A percentile compares a stretch with the other conserved stretches of the same genome.
These are phyloP conservation scores for Aphis gossypii DNA, from an alignment of 1,140 invertebrate genomes.

Conservation along the genomic window DNA sequence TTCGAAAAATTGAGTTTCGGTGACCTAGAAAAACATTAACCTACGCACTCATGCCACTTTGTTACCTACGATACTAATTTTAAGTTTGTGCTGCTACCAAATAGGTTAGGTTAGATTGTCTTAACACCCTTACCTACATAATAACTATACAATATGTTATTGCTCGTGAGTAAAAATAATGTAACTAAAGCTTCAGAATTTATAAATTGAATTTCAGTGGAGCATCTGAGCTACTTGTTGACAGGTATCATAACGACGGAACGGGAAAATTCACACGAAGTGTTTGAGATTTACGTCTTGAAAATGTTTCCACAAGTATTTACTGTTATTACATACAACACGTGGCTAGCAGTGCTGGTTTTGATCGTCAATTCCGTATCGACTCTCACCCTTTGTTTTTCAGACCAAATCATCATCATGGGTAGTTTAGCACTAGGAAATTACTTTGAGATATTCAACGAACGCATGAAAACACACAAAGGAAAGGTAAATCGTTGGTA, in stretches of 20 bases:
- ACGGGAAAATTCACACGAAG: slow-evolving; percentile 26
- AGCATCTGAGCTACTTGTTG: slow-evolving; percentile 56
- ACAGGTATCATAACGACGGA: slow-evolving; percentile 40
- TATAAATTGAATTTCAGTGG: slow-evolving; percentile 51
- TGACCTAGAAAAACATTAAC: too few relatives aligned
- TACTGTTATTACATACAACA: slow-evolving; percentile 32
- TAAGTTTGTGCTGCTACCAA: too few relatives aligned
- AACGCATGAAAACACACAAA: slow-evolving; percentile 30
- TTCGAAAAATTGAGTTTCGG: too few relatives aligned
- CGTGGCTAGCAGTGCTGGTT: slow-evolving; percentile 54
- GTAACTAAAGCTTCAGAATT: neutral
- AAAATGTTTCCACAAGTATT: slow-evolving; percentile 60
- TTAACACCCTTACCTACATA: neutral
- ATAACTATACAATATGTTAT: neutral
- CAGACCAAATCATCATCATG: slow-evolving; percentile 59
- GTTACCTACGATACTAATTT: too few relatives aligned
- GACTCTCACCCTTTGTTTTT: slow-evolving; percentile 56
- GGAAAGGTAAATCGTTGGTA: slow-evolving; percentile 44
- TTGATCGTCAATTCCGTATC: slow-evolving; percentile 56
- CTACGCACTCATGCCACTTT: too few relatives aligned
- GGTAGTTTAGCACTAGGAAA: slow-evolving; percentile 57
- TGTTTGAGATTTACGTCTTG: slow-evolving; percentile 49
- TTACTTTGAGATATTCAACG: slow-evolving; percentile 59
- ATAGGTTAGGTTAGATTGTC: too few relatives aligned
- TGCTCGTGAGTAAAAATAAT: neutral